Evolutionary conservation across 2,888 invertebrate species (phyloP), one percentile per base, ranked within the genome.

Genomic region (Diarsia rubi): DNA sequence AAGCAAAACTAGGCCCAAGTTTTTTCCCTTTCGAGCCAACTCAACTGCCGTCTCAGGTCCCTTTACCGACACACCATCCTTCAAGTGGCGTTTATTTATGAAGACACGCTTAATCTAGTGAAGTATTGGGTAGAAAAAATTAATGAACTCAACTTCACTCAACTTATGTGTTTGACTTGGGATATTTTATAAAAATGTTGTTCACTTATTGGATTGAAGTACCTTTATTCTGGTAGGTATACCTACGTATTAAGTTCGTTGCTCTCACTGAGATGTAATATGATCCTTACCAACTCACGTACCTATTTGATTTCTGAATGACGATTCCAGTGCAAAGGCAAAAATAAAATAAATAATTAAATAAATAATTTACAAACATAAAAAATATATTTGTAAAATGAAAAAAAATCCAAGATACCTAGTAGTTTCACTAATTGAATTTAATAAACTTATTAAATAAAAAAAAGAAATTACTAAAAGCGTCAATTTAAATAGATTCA

Each of bases 31-130:
- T 1, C 49, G 11, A 69, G 21, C 8, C 4, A 67, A 45, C n/a
- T 45, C 24, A 19, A 3, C 45, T 19, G 6, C 71, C 21, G 42
- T 19, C 42, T 47, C 16, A 31, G 79, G 73, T 77, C 44, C 42
- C 76, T 54, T 77, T 89, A 85, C 81, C 68, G 84, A 74, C 81
- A 83, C 85, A 84, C 79, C 86, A 79, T 78, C 85, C 84, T 90
- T 92, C 92, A 94, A 94, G 93, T 94, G 92, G 91, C 82, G 87
- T 91, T 94, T 93, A 94, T 94, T 93, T 93, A 94, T 92, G 92
- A 90, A 93, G 94, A 93, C 89, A 92, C 92, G 93, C 81, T 93
- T 90, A 92, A 92, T 92, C 90, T 90, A 82, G 85, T 87, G 89
- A 89, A 90, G 91, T 91, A 90, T 88, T 27, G 37, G 59, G 63